These are phyloP conservation scores for Heliocidaris tuberculata DNA, from an alignment of 35 echinoderm and acorn worm species.

Conservation along the genomic window DNA sequence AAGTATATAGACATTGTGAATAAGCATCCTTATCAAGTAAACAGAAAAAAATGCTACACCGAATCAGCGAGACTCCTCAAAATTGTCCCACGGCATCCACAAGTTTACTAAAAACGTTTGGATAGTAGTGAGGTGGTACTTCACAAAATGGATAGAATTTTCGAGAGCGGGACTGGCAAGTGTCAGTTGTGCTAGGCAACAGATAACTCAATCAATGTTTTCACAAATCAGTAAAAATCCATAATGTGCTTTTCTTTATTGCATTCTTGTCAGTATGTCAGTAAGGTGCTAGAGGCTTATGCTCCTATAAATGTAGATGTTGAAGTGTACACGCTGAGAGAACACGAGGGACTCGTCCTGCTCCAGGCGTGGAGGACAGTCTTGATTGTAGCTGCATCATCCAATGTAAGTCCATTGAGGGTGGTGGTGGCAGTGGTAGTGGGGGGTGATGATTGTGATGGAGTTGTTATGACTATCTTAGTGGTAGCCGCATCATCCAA, in stretches of 20 bases:
- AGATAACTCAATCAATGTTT: too few species aligned
- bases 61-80: too few species aligned
- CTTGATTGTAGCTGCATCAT: slow-evolving; percentile 60
- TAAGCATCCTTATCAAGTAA: too few species aligned
- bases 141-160: too few species aligned
- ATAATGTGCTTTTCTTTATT: background rate
- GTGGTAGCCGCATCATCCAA: background rate
- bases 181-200: too few species aligned
- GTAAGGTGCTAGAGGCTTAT: slow-evolving; percentile 48
- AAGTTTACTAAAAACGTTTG: too few species aligned
- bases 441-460: background rate
- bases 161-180: too few species aligned
- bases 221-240: background rate
- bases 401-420: slow-evolving; percentile 45
- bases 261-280: slow-evolving; percentile 49
- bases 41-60: too few species aligned
- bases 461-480: background rate
- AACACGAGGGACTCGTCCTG: slow-evolving; percentile 76
- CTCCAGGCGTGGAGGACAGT: slow-evolving; percentile 83
- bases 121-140: too few species aligned
- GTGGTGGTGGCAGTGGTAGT: background rate
- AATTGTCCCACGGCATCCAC: too few species aligned
- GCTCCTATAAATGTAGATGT: slow-evolving; percentile 44
- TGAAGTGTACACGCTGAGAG: slow-evolving; percentile 70
- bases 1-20: too few species aligned